phyloP scores from a whole-genome alignment of 2,797 vertebrate species.

The Holocentrus rufus region DNA sequence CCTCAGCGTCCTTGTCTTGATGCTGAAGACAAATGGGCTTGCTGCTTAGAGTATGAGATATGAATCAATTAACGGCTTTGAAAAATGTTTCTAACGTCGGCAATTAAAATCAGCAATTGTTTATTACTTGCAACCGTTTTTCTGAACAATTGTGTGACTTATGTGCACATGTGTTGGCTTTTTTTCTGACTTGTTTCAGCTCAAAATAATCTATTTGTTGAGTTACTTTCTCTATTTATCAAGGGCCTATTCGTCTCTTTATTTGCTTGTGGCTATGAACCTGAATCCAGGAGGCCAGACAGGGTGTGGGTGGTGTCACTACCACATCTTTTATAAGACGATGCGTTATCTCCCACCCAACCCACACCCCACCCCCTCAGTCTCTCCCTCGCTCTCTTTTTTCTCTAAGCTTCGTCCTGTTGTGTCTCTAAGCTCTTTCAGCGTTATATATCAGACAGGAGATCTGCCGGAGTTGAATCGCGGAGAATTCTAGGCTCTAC shows the following conservation, averaged over 20 bases:
- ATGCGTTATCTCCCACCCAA: conserved; percentile 36
- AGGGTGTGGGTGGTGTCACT: conserved; percentile 35
- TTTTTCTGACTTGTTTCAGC: too few species aligned
- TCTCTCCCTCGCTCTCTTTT: conserved; percentile 1
- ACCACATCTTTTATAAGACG: conserved; percentile 44
- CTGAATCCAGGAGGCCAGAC: conserved; percentile 3
- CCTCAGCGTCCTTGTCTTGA: conserved; percentile 5
- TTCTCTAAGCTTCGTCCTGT: conserved; percentile 20
- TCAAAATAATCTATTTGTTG: too few species aligned
- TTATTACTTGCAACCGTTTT: too few species aligned
- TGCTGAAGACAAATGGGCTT: conserved; percentile 37
- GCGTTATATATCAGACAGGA: conserved; percentile 4
- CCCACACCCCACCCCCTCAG: not conserved
- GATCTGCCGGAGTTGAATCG: not conserved
- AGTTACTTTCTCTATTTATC: too few species aligned
- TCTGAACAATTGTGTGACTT: too few species aligned
- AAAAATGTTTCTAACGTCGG: not conserved
- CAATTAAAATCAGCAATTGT: too few species aligned
- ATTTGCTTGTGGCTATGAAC: not conserved
- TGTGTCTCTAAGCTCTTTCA: conserved; percentile 5
- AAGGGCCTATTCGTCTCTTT: not conserved
- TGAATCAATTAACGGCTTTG: conserved; percentile 9
- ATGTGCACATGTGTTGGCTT: too few species aligned
- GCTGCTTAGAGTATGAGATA: not conserved
- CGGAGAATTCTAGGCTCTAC: too few species aligned